A percentile compares a stretch with the other conserved stretches of the same genome.
Evolutionary conservation across 2,113 vertebrate genomes (phyloP).

Genomic region (Bubo blakistoni): DNA sequence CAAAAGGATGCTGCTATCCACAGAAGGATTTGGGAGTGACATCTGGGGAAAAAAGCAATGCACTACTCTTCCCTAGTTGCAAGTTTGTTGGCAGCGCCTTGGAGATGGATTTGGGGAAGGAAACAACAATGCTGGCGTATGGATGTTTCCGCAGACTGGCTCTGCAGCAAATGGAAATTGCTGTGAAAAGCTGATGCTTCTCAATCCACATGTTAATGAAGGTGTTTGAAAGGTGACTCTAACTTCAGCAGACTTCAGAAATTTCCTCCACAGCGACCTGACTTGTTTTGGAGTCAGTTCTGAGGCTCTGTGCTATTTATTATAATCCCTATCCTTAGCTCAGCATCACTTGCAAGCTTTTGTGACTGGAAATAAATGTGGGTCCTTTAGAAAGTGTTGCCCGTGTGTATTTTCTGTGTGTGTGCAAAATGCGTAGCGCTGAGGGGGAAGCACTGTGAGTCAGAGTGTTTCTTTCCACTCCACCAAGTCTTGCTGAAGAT

Average conservation of each 20-base stretch:
- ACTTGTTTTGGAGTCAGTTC: neutral
- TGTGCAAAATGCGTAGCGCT: neutral
- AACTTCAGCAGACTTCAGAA: neutral
- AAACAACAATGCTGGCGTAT: accelerated
- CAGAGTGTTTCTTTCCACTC: neutral
- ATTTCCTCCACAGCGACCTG: neutral
- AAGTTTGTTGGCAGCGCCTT: neutral
- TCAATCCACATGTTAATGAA: neutral
- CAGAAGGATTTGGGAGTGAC: neutral
- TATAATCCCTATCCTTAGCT: neutral
- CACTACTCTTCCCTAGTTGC: accelerated
- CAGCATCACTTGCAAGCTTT: neutral
- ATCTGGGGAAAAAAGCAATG: neutral
- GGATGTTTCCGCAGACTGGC: neutral
- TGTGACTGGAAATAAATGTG: neutral
- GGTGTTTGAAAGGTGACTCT: neutral
- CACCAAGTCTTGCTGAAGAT: neutral
- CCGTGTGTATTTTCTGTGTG: neutral
- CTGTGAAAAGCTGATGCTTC: neutral
- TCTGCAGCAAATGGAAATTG: neutral
- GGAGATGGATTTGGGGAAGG: neutral
- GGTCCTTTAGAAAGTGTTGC: neutral
- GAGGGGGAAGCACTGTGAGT: neutral
- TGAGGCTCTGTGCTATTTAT: neutral
- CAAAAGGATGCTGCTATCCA: neutral